phyloP scores from a whole-genome alignment of 2,797 vertebrate species.

The Hemitrygon akajei region DNA sequence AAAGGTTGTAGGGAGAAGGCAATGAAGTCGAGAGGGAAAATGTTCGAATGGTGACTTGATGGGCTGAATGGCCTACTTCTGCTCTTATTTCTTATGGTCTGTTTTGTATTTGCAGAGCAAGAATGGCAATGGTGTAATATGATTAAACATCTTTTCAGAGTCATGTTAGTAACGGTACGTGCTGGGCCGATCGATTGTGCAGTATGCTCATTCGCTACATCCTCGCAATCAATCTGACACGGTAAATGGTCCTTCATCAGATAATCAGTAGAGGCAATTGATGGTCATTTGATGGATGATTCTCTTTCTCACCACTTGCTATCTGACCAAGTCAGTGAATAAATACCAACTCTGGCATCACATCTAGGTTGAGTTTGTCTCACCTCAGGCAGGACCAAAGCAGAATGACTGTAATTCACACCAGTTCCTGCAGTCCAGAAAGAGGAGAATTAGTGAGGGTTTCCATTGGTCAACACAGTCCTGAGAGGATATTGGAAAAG shows the following conservation, averaged over 20 bases:
- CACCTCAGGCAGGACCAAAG: neutral
- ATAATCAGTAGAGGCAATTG: neutral
- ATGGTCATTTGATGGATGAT: neutral
- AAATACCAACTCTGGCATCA: neutral
- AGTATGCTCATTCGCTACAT: too few relatives aligned
- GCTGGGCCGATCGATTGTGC: too few relatives aligned
- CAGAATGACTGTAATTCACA: neutral
- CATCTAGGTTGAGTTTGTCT: neutral
- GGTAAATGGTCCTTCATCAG: neutral
- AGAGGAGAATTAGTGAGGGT: neutral
- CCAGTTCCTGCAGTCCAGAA: neutral
- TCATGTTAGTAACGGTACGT: too few relatives aligned
- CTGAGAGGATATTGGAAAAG: neutral
- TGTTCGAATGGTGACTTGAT: too few relatives aligned
- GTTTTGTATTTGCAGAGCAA: too few relatives aligned
- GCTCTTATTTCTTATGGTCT: too few relatives aligned
- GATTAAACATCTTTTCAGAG: too few relatives aligned
- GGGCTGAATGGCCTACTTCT: too few relatives aligned
- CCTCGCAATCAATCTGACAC: too few relatives aligned
- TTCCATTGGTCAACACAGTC: neutral
- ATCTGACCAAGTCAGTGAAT: neutral
- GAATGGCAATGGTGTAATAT: too few relatives aligned
- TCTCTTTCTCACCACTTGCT: neutral
- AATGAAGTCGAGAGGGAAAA: too few relatives aligned
- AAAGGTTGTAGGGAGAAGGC: too few relatives aligned